phyloP scores from a whole-genome alignment of 2,113 vertebrate species.

The Spea bombifrons region DNA sequence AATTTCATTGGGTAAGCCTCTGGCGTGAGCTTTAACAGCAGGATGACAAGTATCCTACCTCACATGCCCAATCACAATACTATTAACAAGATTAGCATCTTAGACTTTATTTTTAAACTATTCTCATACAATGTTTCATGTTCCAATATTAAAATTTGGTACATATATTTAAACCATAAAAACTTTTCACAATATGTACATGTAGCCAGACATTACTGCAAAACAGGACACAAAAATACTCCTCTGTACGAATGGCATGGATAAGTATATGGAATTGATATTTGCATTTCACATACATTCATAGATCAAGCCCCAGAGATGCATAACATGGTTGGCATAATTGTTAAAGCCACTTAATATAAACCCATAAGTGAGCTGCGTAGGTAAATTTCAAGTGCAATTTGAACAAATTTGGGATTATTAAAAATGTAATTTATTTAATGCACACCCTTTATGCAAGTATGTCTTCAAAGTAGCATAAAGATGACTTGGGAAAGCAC shows the following conservation, averaged over 20 bases:
- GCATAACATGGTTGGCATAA: constrained; percentile 71
- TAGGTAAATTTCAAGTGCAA: too few relatives aligned
- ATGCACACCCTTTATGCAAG: too few relatives aligned
- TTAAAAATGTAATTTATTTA: too few relatives aligned
- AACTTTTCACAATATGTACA: constrained; percentile 75
- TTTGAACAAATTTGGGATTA: too few relatives aligned
- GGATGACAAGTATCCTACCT: neutral
- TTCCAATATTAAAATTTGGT: constrained; percentile 71
- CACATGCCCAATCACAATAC: too few relatives aligned
- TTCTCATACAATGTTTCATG: constrained; percentile 53
- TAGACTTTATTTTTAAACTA: constrained; percentile 59
- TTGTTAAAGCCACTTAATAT: constrained; percentile 21
- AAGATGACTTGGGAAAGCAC: too few relatives aligned
- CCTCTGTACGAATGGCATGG: constrained; percentile 48
- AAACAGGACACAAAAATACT: constrained; percentile 57
- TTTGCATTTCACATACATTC: constrained; percentile 63
- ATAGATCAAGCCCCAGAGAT: constrained; percentile 54
- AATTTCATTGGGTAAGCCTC: too few relatives aligned
- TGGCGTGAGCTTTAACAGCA: neutral
- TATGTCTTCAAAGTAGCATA: too few relatives aligned
- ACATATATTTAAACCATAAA: constrained; percentile 68
- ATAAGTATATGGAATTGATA: neutral
- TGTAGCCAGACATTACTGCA: constrained; percentile 57
- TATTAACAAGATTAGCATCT: too few relatives aligned
- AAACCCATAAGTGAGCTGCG: too few relatives aligned